Conservation (phyloP, 2,113 vertebrate species). For the Sebastes fasciatus region DNA sequence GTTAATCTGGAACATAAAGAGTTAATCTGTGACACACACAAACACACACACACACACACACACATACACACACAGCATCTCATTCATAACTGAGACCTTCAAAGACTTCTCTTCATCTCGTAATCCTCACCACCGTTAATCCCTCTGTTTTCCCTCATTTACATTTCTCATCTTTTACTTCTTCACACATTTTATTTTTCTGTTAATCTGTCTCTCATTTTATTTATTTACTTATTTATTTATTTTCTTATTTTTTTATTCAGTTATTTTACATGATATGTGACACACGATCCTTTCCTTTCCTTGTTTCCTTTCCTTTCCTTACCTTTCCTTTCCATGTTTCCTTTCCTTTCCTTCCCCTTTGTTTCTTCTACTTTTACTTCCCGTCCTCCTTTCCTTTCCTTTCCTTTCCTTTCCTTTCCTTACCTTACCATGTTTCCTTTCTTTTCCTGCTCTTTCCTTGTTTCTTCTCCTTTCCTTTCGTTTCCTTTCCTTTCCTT, state of each 20-base stretch:
- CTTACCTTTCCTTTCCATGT: background rate
- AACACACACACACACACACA: slow-evolving; percentile 14
- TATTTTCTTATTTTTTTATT: too few species aligned
- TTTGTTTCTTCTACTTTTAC: too few species aligned
- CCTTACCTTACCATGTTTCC: background rate
- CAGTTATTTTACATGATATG: too few species aligned
- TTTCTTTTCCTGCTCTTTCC: background rate
- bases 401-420: background rate
- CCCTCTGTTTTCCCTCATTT: slow-evolving; percentile 16
- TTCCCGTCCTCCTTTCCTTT: background rate
- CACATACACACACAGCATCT: background rate
- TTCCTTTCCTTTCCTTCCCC: background rate
- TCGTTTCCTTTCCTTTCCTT: background rate
- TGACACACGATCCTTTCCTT: too few species aligned
- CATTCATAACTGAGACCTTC: slow-evolving; percentile 1
- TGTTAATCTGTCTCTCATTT: background rate
- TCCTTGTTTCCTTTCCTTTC: background rate
- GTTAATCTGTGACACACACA: slow-evolving; percentile 12
- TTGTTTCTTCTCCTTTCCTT: background rate
- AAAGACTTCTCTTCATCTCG: slow-evolving; percentile 8
- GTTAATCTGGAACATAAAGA: background rate
- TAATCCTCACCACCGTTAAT: slow-evolving; percentile 15
- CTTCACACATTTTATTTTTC: background rate
- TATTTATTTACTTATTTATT: too few species aligned
- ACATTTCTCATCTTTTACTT: background rate